Percentiles rank a stretch among this genome's conserved stretches.
Evolutionary conservation across 2,113 vertebrate species (phyloP).

Genomic region (Elephas maximus): DNA sequence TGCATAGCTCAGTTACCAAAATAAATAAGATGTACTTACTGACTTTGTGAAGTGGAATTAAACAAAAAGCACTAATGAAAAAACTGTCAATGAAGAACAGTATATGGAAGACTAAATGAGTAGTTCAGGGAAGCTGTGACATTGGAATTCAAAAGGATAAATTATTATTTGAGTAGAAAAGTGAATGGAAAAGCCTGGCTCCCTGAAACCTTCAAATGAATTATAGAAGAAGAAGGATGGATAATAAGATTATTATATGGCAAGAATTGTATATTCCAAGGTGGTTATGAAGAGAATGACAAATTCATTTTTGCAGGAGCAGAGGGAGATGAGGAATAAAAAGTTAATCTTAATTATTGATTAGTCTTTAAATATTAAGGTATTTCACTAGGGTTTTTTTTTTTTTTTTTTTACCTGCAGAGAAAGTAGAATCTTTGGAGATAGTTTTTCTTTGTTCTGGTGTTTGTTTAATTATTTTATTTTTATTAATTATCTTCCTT

Average conservation of each 20-base stretch:
- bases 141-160: background rate
- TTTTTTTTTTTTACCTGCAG: background rate
- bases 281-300: background rate
- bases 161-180: background rate
- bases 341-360: background rate
- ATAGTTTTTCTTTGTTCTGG: background rate
- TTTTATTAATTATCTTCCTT: background rate
- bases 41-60: background rate
- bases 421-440: background rate
- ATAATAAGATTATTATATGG: background rate
- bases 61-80: constrained; percentile 35
- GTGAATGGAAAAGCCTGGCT: background rate
- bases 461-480: background rate
- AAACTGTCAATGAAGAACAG: background rate
- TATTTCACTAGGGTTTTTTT: background rate
- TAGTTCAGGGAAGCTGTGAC: background rate
- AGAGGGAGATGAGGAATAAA: background rate
- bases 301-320: background rate
- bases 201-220: background rate
- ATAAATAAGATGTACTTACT: background rate
- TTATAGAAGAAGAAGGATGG: background rate
- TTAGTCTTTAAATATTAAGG: background rate
- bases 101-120: background rate
- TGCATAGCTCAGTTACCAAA: background rate
- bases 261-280: background rate